These are phyloP conservation scores for Lepidiolamprologus cunningtoni DNA, from an alignment of 2,113 vertebrate genomes.

Conservation along the genomic window DNA sequence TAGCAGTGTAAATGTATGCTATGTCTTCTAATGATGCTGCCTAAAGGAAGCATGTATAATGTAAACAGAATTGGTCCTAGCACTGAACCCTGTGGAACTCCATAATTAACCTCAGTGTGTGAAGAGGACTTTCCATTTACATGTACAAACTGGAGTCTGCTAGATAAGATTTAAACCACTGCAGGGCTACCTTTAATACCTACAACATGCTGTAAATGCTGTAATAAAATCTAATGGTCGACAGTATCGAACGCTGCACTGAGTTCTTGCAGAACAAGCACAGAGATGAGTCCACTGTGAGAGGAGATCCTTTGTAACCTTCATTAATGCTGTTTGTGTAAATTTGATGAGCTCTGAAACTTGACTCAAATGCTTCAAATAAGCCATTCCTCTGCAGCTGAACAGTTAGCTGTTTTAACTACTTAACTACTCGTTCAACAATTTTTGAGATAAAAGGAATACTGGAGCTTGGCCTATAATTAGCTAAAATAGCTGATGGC, in stretches of 20 bases:
- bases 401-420: neutral
- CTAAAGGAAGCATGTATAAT: accelerated
- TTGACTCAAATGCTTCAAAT: neutral
- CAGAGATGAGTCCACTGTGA: neutral
- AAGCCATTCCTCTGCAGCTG: neutral
- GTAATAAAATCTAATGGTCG: neutral
- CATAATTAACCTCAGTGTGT: accelerated
- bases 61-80: neutral
- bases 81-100: neutral
- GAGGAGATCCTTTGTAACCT: neutral
- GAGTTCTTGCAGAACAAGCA: neutral
- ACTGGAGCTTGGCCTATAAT: neutral
- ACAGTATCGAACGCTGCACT: neutral
- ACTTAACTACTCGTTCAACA: neutral
- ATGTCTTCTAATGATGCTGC: accelerated
- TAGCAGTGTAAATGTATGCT: neutral
- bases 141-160: neutral
- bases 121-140: neutral
- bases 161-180: neutral
- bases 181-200: neutral
- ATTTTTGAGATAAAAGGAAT: neutral
- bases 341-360: neutral
- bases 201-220: neutral
- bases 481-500: neutral
- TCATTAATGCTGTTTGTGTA: neutral